phyloP scores from a whole-genome alignment of 2,888 invertebrate species.

The Erebia ligea region DNA sequence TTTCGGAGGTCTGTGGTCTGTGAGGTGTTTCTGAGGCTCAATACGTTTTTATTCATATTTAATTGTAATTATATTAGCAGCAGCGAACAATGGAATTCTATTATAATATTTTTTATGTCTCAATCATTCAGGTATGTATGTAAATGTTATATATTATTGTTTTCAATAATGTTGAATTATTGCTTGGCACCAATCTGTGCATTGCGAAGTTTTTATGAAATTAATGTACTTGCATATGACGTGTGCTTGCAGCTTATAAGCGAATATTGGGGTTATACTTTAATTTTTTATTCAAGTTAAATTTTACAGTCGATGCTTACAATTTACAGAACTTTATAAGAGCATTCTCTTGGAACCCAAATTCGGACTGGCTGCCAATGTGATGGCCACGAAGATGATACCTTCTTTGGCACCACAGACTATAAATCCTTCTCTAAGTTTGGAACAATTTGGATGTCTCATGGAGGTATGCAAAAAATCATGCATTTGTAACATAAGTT shows the following conservation, averaged over 20 bases:
- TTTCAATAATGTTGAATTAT: background rate
- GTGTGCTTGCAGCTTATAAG: background rate
- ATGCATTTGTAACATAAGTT: no score
- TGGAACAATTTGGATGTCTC: constrained; percentile 67
- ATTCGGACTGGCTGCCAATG: constrained; percentile 93
- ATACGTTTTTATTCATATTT: background rate
- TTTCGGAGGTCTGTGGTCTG: constrained; percentile 8
- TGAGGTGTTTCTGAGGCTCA: no score
- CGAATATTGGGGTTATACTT: background rate
- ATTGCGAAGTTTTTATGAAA: background rate
- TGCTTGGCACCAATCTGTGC: background rate
- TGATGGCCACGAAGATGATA: constrained; percentile 97
- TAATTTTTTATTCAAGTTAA: background rate
- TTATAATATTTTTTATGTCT: background rate
- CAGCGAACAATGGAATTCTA: background rate
- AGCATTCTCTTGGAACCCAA: constrained; percentile 94
- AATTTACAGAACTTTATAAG: constrained; percentile 92
- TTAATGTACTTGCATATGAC: background rate
- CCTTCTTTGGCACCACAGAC: constrained; percentile 96
- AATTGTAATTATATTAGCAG: background rate
- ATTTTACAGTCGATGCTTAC: background rate
- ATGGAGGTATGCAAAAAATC: constrained; percentile 62
- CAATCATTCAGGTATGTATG: background rate
- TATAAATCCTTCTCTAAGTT: constrained; percentile 87
- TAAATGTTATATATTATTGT: background rate